Evolutionary conservation across 1,140 invertebrate genomes (phyloP).

Genomic region (Hylaeus anthracinus): DNA sequence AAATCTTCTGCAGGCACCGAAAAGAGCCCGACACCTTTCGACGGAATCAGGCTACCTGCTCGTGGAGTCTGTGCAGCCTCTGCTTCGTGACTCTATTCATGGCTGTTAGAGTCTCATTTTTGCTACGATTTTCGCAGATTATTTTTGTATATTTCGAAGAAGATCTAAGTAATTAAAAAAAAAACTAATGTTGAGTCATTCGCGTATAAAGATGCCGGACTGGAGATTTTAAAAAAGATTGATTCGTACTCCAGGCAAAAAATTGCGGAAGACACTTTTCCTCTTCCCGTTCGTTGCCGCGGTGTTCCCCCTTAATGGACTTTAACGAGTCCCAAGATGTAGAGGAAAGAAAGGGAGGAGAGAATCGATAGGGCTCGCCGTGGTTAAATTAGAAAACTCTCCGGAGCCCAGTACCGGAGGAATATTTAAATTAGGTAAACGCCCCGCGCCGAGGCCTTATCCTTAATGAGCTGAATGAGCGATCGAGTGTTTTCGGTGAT

Average conservation of each 20-base stretch:
- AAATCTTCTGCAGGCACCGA: conserved; percentile 39
- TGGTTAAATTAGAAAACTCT: conserved; percentile 67
- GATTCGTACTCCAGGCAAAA: too few relatives aligned
- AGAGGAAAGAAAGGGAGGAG: background rate
- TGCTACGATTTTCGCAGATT: too few relatives aligned
- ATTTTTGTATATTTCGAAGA: too few relatives aligned
- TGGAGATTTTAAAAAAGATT: too few relatives aligned
- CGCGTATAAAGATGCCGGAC: too few relatives aligned
- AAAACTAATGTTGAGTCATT: too few relatives aligned
- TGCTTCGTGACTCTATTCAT: too few relatives aligned
- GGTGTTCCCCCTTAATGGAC: conserved; percentile 55
- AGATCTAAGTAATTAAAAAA: too few relatives aligned
- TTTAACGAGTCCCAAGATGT: conserved; percentile 52
- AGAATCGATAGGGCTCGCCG: conserved; percentile 42
- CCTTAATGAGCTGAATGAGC: conserved; percentile 60
- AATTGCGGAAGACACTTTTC: background rate
- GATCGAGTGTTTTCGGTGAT: conserved; percentile 60
- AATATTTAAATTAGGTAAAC: conserved; percentile 64
- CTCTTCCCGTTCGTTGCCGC: conserved; percentile 2
- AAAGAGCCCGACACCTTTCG: conserved; percentile 5
- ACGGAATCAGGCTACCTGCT: background rate
- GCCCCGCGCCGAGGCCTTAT: conserved; percentile 35
- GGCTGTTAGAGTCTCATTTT: too few relatives aligned
- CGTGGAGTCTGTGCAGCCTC: too few relatives aligned
- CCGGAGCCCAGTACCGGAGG: conserved; percentile 25